A percentile compares a stretch with the other conserved stretches of the same genome.
Conservation (phyloP, 1,140 invertebrate species). For the Microvelia longipes region DNA sequence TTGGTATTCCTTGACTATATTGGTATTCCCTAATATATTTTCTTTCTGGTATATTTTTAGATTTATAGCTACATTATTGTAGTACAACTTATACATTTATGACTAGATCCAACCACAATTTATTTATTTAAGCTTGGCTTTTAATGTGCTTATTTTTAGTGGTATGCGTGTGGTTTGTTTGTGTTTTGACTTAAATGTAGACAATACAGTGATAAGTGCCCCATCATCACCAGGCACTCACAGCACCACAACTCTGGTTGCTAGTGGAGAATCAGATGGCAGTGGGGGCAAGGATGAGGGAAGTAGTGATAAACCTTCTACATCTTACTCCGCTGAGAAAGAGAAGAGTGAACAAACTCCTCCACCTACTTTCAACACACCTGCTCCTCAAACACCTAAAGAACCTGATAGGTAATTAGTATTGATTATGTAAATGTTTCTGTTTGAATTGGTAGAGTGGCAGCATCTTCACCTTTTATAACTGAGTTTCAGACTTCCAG, state of each 20-base stretch:
- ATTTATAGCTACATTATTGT: no score
- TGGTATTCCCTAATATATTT: no score
- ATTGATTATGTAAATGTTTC: no score
- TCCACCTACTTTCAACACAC: neutral
- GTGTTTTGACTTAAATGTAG: constrained; percentile 15
- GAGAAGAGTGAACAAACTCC: neutral
- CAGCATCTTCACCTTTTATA: no score
- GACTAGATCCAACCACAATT: no score
- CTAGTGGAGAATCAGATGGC: constrained; percentile 26
- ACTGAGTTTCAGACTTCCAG: no score
- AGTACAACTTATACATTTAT: no score
- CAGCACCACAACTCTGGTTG: constrained; percentile 52
- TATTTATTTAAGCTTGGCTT: neutral
- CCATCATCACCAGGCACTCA: constrained; percentile 54
- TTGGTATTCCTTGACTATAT: no score
- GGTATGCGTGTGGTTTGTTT: neutral
- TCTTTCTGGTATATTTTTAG: no score
- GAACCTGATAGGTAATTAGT: neutral
- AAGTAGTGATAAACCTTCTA: neutral
- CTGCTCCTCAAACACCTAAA: neutral
- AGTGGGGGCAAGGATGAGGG: constrained; percentile 21
- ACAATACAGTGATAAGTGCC: constrained; percentile 34
- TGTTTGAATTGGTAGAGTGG: no score
- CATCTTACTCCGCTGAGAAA: neutral
- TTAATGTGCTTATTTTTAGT: neutral